Percentiles rank a stretch among this genome's conserved stretches.
These are phyloP conservation scores for Crotalus helleri DNA, from an alignment of 2,113 vertebrate genomes.

Conservation along the genomic window DNA sequence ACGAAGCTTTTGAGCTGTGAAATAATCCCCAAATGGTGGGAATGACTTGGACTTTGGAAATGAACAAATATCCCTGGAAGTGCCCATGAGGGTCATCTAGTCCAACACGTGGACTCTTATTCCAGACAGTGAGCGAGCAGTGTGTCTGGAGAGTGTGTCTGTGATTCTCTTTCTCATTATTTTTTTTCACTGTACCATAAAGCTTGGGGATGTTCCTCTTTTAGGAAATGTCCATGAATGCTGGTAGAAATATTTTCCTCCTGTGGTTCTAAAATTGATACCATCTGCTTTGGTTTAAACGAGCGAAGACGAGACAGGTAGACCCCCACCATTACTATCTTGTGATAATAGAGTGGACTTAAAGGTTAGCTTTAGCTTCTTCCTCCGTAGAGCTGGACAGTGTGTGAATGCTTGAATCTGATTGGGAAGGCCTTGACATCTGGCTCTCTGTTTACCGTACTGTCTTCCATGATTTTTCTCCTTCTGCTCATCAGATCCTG, in stretches of 20 bases:
- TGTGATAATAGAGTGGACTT: rapidly evolving
- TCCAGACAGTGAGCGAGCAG: background rate
- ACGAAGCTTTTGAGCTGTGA: background rate
- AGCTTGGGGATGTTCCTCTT: background rate
- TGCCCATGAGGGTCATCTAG: background rate
- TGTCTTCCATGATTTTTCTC: background rate
- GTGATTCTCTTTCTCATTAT: background rate
- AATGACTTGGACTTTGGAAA: background rate
- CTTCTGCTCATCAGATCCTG: slow-evolving; percentile 14
- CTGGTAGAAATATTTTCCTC: background rate
- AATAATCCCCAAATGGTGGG: background rate
- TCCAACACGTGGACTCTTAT: background rate
- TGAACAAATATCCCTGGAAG: background rate
- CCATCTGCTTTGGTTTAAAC: background rate
- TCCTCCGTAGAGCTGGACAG: background rate
- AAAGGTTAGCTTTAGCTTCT: rapidly evolving
- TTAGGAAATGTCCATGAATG: background rate
- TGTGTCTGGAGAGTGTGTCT: background rate
- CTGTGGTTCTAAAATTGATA: background rate
- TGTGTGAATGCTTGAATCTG: slow-evolving; percentile 14
- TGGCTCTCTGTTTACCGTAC: background rate
- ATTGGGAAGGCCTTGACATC: slow-evolving; percentile 8
- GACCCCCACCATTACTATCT: background rate
- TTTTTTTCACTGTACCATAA: background rate
- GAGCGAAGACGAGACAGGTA: background rate